Conservation (phyloP, 2,888 invertebrate species). For the Mythimna impura region DNA sequence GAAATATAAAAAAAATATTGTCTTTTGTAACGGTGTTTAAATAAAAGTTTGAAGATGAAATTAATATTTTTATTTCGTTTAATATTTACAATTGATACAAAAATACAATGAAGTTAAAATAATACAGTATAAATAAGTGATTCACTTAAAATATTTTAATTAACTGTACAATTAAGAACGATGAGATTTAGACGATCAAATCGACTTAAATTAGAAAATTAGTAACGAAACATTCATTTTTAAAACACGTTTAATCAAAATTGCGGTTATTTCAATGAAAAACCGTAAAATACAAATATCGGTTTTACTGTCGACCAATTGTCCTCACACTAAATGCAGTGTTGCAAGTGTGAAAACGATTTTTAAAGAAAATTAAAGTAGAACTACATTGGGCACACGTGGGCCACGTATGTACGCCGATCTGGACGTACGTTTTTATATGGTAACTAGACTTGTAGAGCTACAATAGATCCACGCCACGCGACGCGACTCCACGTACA, state of each 20-base stretch:
- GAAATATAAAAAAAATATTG: slow-evolving; percentile 49
- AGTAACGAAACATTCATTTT: slow-evolving; percentile 32
- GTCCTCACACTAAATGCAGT: slow-evolving; percentile 13
- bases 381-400: too few species aligned
- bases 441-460: too few species aligned
- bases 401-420: too few species aligned
- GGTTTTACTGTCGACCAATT: background rate
- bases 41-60: slow-evolving; percentile 44
- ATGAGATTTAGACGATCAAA: slow-evolving; percentile 46
- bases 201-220: slow-evolving; percentile 36
- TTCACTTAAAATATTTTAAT: slow-evolving; percentile 24
- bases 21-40: slow-evolving; percentile 52
- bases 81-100: slow-evolving; percentile 52
- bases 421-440: too few species aligned
- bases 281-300: slow-evolving; percentile 1
- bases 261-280: slow-evolving; percentile 34
- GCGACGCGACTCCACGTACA: too few species aligned
- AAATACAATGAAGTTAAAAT: slow-evolving; percentile 45
- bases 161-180: slow-evolving; percentile 42
- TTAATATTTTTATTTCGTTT: slow-evolving; percentile 37
- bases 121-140: slow-evolving; percentile 38
- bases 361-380: background rate
- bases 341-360: background rate
- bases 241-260: slow-evolving; percentile 18
- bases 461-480: too few species aligned